These are phyloP conservation scores for Micoletzkya japonica DNA, from an alignment of 2,888 invertebrate genomes.

Conservation along the genomic window DNA sequence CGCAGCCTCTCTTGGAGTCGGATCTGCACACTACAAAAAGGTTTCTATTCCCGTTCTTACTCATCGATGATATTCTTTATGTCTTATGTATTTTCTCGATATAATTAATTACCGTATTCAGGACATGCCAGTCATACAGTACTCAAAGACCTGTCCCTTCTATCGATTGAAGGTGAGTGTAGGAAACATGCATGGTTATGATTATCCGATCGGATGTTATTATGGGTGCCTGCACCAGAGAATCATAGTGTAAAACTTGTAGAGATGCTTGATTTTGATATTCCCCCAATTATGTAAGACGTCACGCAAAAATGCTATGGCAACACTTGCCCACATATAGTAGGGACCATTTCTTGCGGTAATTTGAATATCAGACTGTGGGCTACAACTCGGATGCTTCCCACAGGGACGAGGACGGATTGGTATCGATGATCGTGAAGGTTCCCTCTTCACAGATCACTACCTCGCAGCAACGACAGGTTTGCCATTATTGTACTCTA, in stretches of 20 bases:
- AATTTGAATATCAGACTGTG: slow-evolving; percentile 71
- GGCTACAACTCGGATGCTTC: slow-evolving; percentile 86
- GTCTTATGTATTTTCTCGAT: no score
- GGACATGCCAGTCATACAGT: not conserved
- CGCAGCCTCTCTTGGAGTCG: slow-evolving; percentile 80
- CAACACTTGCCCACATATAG: not conserved
- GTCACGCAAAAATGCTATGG: no score
- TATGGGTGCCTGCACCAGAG: no score
- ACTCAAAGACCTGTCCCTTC: slow-evolving; percentile 74
- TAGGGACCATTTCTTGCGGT: not conserved
- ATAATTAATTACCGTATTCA: no score
- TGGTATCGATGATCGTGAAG: slow-evolving; percentile 82
- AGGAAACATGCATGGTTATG: no score
- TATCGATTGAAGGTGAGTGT: slow-evolving; percentile 79
- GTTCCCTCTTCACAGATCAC: slow-evolving; percentile 76
- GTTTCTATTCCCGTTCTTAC: slow-evolving; percentile 13
- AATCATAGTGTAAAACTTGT: no score
- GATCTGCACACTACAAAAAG: slow-evolving; percentile 50
- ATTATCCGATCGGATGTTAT: no score
- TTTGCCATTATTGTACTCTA: slow-evolving; percentile 19
- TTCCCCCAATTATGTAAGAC: no score
- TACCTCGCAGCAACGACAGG: slow-evolving; percentile 73
- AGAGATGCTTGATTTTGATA: no score
- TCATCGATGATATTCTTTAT: not conserved
- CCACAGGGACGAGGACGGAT: slow-evolving; percentile 85